Conservation (phyloP, 2,113 vertebrate species). For the Oryctolagus cuniculus region mOryCun1.1 NC_091445.1:30163501-30164000, state of each 20-base stretch:
- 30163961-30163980: conserved; percentile 56
- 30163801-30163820: conserved; percentile 42
- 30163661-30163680: not conserved
- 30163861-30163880: conserved; percentile 65
- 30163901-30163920: conserved; percentile 39
- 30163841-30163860: conserved; percentile 55
- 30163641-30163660: conserved; percentile 6
- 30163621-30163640: conserved; percentile 22
- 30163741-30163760: conserved; percentile 58
- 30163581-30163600: not conserved
- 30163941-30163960: conserved; percentile 50
- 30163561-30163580: conserved; percentile 23
- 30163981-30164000: conserved; percentile 69
- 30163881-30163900: conserved; percentile 59
- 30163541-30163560: conserved; percentile 55
- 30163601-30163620: not conserved
- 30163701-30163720: conserved; percentile 35
- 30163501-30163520: not conserved
- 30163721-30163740: conserved; percentile 63
- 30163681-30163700: not conserved
- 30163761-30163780: conserved; percentile 53
- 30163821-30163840: not conserved
- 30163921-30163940: conserved; percentile 61
- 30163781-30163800: not conserved
- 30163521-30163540: conserved; percentile 1